Evolutionary conservation across 2,113 vertebrate species (phyloP).

Genomic region (Gallinago media): DNA sequence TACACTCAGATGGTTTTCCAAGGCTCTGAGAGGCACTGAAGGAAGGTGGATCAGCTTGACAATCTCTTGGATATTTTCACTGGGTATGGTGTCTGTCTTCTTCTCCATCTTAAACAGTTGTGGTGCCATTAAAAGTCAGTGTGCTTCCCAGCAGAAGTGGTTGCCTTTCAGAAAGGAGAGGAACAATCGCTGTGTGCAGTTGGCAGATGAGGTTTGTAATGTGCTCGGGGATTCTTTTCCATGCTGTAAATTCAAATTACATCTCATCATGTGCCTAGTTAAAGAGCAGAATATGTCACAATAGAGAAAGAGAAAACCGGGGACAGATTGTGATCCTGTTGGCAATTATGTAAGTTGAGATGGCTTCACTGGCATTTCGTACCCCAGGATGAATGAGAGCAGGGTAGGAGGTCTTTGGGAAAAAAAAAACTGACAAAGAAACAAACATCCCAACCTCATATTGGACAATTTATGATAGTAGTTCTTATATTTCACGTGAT

Average conservation of each 20-base stretch:
- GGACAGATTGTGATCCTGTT: conserved; percentile 26
- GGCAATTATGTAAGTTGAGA: conserved; percentile 14
- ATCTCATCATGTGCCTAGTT: conserved; percentile 61
- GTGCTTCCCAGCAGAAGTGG: conserved; percentile 17
- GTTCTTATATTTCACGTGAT: neutral
- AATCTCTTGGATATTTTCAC: neutral
- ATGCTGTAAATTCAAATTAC: conserved; percentile 62
- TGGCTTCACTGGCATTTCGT: neutral
- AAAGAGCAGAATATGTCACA: conserved; percentile 53
- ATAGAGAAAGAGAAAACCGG: conserved; percentile 1
- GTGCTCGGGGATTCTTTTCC: conserved; percentile 42
- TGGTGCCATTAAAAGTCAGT: conserved; percentile 16
- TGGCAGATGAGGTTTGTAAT: conserved; percentile 59
- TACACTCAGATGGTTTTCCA: neutral
- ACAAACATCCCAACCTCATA: neutral
- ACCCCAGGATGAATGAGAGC: neutral
- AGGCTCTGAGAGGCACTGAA: neutral
- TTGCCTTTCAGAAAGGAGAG: conserved; percentile 42
- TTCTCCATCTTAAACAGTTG: neutral
- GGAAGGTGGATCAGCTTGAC: neutral
- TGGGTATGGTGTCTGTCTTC: neutral
- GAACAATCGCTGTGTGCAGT: neutral
- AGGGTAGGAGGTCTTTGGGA: neutral
- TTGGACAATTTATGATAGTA: neutral
- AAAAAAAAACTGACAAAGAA: neutral